Base-by-base conservation (phyloP, 2,113 vertebrate genomes). In the Hucho hucho region DNA sequence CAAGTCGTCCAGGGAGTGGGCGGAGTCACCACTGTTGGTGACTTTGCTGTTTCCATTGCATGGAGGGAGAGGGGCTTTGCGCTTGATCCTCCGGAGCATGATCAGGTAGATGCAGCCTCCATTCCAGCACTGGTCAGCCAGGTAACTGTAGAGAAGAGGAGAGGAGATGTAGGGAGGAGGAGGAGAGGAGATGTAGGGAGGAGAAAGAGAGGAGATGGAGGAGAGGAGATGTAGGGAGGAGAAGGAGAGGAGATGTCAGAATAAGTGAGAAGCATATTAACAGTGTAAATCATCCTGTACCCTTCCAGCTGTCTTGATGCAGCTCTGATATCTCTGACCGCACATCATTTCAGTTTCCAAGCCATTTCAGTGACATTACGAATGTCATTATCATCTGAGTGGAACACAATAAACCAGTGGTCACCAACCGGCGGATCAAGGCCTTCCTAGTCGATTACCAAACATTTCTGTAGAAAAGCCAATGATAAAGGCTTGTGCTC, bases 101-200 rank as follows among this genome's bases (percentile, higher is more conserved):
- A 98, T 97, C 92, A 99, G 89, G 94, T 97, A 96, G 94, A 98
- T 93, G 0, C 93, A 96, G 87, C 96, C 97, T 81, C 96, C 95
- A 93, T 96, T 95, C 97, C 97, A 98, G 94, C 97, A 99, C 95
- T 98, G 97, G 81, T 99, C 95, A n/a, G 96, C 96, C 92, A 99
- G 90, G 91, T 98, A 99, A 91, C 97, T 99, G 91, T 32, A 86
- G 80, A 78, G 32, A 5, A 85, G 1, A 18, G 75, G 12, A 43
- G 37, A 3, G 26, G 3, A n/a, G 26, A 28, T 1, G 26, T 2
- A 3, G 3, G 3, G 26, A 28, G 26, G 26, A 28, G 26, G 26
- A 28, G 26, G 26, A 28, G 26, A 37, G 32, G 32, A 1, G 32
- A 37, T 7, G 32, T n/a, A 6, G 5, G 29, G 29, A 6, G 28